Evolutionary conservation across 2,888 invertebrate species (phyloP), one percentile per base, ranked within the genome.

Genomic region (Nomada hirtipes): DNA sequence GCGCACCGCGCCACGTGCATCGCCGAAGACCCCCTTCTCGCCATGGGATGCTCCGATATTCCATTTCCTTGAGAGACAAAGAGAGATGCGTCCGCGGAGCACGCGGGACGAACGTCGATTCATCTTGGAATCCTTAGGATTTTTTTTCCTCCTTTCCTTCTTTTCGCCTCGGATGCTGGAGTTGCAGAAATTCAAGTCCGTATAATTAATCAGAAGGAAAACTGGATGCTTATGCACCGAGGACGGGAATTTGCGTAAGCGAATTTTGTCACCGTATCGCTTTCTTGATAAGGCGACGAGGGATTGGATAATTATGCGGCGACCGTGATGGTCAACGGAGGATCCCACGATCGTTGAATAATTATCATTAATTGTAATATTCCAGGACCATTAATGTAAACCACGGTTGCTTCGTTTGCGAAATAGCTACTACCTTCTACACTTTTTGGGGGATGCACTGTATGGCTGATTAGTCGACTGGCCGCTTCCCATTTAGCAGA

Each of bases 11-110:
- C 79, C 80, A 73, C 81, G 83, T 80, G 76, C 73, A 83, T 73
- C 64, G 73, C 29, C 84, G 85, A 36, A 36, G 36, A 86, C 84
- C 85, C 85, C 82, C 83, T 85, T 85, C 89, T 76, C 72, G 73
- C 76, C 71, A 72, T 75, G 79, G 83, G 87, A 87, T 88, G 87
- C 85, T 85, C 85, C 88, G 88, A 76, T 87, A 88, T 74, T 86
- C 80, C 59, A 84, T 87, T 88, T 88, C 86, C 88, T 89, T 77
- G 83, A 85, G 82, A 70, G 87, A 82, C 73, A 76, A 79, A 84
- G 86, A 83, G 64, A 73, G 74, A 77, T 75, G 77, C 55, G 74
- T 73, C 57, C 29, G 9, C 26, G 63, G 55, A 44, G 36, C 26
- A 67, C 64, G 61, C n/a, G 36, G 57, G 73, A 77, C 72, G 65